Base-by-base conservation (phyloP, 2,888 invertebrate genomes). In the Eupeodes latifasciatus region DNA sequence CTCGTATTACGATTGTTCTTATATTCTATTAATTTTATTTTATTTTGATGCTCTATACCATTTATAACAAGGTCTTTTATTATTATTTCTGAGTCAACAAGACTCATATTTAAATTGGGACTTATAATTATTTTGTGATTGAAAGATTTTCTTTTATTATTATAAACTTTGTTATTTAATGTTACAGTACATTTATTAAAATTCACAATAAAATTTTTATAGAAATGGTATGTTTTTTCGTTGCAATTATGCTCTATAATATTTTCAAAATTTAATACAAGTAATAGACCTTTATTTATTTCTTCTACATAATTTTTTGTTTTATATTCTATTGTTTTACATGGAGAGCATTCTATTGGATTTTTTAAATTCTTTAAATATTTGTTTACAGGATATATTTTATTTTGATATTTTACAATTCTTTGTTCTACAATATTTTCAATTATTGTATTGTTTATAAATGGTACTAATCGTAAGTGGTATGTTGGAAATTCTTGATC, bases 221-320 rank as follows among this genome's bases (percentile, higher is more conserved):
- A 47, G 1, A 10, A 10, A 47, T 47, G 5, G 47, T 11, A 47
- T 47, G 11, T 47, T 11, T 47, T 47, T 47, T 47, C 47, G 9
- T 47, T 47, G 11, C 47, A 47, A 47, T 10, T 47, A 9, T 47
- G 47, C 9, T 47, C 47, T 47, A 47, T 47, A 47, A 4, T 47
- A 11, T 47, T 47, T 47, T 47, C 47, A 11, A 47, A 47, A 10
- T 57, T 16, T 19, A 57, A 10, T 2, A 27, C 19, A 57, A 57
- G 4, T 11, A 57, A 27, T 27, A 57, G 7, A 27, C 57, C 57
- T 57, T 57, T 57, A 16, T 57, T 57, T 57, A 57, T 57, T 10
- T 57, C 57, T 57, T 27, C 57, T 57, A 57, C 57, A 57, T 57
- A 57, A 27, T 57, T 57, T 57, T 57, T 19, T 11, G 57, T 57